These are phyloP conservation scores for Caenorhabditis sp. DNA, from an alignment of 2,888 invertebrate species.

Conservation along the genomic window DNA sequence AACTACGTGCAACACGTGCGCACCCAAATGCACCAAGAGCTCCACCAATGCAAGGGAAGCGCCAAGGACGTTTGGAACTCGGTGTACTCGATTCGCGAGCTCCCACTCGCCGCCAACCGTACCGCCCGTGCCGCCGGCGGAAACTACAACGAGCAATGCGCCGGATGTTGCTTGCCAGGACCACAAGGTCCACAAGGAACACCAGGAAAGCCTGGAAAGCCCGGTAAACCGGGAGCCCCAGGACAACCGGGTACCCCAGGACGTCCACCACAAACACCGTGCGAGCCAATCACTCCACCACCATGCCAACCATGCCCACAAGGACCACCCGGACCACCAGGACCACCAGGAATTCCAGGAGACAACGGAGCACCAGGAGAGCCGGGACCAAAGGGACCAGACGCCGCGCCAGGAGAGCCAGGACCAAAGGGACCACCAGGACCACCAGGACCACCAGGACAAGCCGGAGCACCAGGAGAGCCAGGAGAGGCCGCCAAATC, in stretches of 20 bases:
- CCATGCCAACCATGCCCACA: slow-evolving; percentile 63
- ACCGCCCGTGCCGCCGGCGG: slow-evolving; percentile 48
- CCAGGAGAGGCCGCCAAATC: slow-evolving; percentile 54
- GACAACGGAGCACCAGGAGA: slow-evolving; percentile 58
- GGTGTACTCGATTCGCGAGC: slow-evolving; percentile 57
- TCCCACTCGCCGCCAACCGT: slow-evolving; percentile 55
- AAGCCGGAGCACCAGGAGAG: slow-evolving; percentile 58
- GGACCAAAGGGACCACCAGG: slow-evolving; percentile 63
- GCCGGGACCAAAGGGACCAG: slow-evolving; percentile 59
- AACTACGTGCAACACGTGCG: slow-evolving; percentile 62
- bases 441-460: slow-evolving; percentile 57
- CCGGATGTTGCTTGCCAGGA: slow-evolving; percentile 62
- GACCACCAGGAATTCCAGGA: slow-evolving; percentile 60
- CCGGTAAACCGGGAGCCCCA: slow-evolving; percentile 61
- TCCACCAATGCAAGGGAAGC: slow-evolving; percentile 57
- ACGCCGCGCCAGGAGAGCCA: slow-evolving; percentile 58
- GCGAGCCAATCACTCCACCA: slow-evolving; percentile 61
- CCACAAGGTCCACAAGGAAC: slow-evolving; percentile 58
- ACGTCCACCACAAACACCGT: slow-evolving; percentile 59
- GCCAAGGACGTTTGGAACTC: slow-evolving; percentile 60
- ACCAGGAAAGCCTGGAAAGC: slow-evolving; percentile 61
- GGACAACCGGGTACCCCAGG: slow-evolving; percentile 61
- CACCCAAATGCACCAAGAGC: slow-evolving; percentile 59
- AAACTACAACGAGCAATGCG: slow-evolving; percentile 56
- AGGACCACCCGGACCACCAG: slow-evolving; percentile 61